Evolutionary conservation across 2,888 invertebrate genomes (phyloP).

Genomic region (Platerodrilus igneus): DNA sequence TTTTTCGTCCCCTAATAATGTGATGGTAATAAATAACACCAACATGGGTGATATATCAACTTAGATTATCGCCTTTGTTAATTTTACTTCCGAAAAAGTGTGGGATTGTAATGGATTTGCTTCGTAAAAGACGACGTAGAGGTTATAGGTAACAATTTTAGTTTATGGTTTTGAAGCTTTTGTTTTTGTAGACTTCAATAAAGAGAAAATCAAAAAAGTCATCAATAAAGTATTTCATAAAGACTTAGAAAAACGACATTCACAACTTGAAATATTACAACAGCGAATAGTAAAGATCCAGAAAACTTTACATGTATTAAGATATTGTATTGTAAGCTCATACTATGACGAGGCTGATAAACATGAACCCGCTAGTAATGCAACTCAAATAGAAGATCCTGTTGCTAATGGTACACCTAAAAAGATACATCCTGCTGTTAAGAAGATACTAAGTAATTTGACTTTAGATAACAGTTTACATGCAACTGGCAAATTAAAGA

Average conservation of each 20-base stretch:
- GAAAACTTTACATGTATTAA: constrained; percentile 55
- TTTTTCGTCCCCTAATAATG: too few species aligned
- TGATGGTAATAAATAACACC: too few species aligned
- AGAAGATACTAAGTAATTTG: constrained; percentile 65
- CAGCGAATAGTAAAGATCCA: constrained; percentile 57
- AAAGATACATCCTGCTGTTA: constrained; percentile 67
- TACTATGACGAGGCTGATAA: constrained; percentile 57
- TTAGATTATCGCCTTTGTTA: too few species aligned
- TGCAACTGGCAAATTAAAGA: neutral
- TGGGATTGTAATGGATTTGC: too few species aligned
- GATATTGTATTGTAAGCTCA: constrained; percentile 56
- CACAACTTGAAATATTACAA: constrained; percentile 67
- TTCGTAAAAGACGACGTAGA: too few species aligned
- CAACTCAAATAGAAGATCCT: constrained; percentile 42
- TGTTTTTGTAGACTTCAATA: too few species aligned
- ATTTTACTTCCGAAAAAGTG: too few species aligned
- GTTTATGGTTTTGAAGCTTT: too few species aligned
- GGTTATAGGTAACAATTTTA: too few species aligned
- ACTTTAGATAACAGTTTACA: too few species aligned
- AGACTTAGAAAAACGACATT: constrained; percentile 64
- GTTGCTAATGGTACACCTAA: constrained; percentile 34
- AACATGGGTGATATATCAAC: too few species aligned
- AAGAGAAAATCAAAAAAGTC: constrained; percentile 61
- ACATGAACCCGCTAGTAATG: too few species aligned
- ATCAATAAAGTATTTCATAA: constrained; percentile 67